These are phyloP conservation scores for Sebastes umbrosus DNA, from an alignment of 2,797 vertebrate genomes.

Conservation along the genomic window DNA sequence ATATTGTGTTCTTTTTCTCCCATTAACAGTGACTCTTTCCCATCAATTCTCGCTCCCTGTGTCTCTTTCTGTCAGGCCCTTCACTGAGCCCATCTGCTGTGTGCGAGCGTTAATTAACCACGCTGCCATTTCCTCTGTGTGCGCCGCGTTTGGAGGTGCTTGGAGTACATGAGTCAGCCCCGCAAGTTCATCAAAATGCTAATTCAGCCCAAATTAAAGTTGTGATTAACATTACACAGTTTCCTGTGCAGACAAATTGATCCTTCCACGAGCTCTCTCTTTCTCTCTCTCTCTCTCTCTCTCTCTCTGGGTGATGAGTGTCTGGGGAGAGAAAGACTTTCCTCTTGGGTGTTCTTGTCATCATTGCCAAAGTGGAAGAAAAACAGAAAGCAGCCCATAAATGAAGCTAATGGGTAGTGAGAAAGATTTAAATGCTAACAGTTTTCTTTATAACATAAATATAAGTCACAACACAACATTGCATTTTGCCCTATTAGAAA, in stretches of 20 bases:
- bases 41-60: constrained; percentile 43
- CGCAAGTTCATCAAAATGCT: constrained; percentile 99
- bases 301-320: constrained; percentile 57
- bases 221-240: constrained; percentile 99
- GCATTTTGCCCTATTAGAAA: neutral
- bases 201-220: constrained; percentile 99
- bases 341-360: constrained; percentile 50
- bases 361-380: constrained; percentile 51
- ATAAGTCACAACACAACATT: neutral
- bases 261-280: constrained; percentile 84
- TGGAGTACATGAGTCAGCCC: constrained; percentile 92
- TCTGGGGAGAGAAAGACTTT: constrained; percentile 53
- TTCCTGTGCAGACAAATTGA: constrained; percentile 94
- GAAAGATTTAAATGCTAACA: constrained; percentile 23
- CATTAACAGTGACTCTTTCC: constrained; percentile 56
- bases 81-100: constrained; percentile 95
- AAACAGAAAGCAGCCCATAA: constrained; percentile 44
- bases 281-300: too few species aligned
- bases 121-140: constrained; percentile 94
- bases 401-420: constrained; percentile 24
- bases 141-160: constrained; percentile 90
- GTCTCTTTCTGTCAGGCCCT: constrained; percentile 80
- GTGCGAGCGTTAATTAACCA: constrained; percentile 96
- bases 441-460: constrained; percentile 10
- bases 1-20: constrained; percentile 51